Evolutionary conservation across 2,113 vertebrate genomes (phyloP), one percentile per base, ranked within the genome.

Genomic region (Cebidichthys violaceus): DNA sequence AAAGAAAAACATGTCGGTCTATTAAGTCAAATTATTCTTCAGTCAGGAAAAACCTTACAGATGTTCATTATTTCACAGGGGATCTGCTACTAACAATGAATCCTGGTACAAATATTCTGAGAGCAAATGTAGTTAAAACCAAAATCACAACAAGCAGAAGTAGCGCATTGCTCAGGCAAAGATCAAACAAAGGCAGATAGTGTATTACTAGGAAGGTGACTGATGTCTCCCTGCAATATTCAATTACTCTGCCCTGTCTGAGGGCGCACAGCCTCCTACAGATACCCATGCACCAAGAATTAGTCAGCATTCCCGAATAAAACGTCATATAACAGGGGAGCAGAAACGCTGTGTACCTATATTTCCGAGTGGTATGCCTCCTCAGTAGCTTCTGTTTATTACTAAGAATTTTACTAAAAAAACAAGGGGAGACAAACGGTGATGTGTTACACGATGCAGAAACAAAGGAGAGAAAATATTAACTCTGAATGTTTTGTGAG

Each of bases 351-450:
- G 95, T 95, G 94, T 97, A 98, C 97, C 97, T 98, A 97, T 96
- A 95, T 95, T 95, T 98, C 96, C 96, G 86, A 91, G 95, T 92
- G 83, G 91, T 95, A 96, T 96, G 94, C 93, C 95, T 96, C 96
- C 96, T 96, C 96, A 96, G 97, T 95, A 97, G 94, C 97, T 96
- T 97, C 96, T 96, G 94, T 93, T 96, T 98, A 97, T 95, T 96
- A 96, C 95, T 97, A 96, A 93, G 95, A 95, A 95, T 94, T 94
- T 97, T 95, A 99, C 97, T 98, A 86, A 95, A 95, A 96, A 96
- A 88, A 87, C 95, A 97, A 96, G 96, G 95, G 95, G 95, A 97
- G 95, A 97, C 95, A 98, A 90, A 95, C 87, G 79, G 50, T 78
- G 73, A 83, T 72, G 86, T 72, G 85, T 90, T 90, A 91, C 78